Percentiles rank a stretch among this genome's conserved stretches.
These are phyloP conservation scores for Lepidocolaptes lacrymiger DNA, from an alignment of 2,797 vertebrate species.

Conservation along the genomic window DNA sequence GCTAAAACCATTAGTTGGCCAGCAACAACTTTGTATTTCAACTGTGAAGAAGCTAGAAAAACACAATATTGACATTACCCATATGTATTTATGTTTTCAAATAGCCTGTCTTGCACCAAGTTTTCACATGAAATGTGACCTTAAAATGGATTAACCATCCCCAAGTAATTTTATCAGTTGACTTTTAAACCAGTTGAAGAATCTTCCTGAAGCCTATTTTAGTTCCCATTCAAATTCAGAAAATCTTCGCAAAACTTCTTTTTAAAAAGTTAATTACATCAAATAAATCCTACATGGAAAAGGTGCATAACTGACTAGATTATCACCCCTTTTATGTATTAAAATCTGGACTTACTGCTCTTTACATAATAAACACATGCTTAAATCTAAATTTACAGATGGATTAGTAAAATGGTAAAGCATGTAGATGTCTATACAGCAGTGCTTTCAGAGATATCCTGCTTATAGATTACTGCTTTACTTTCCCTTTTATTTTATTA, in stretches of 20 bases:
- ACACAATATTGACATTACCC: not conserved
- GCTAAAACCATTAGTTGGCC: not conserved
- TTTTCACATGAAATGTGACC: not conserved
- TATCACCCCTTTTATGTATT: not conserved
- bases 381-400: not conserved
- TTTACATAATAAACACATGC: not conserved
- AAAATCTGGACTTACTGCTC: not conserved
- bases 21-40: not conserved
- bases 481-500: not conserved
- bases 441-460: not conserved
- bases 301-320: not conserved
- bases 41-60: not conserved
- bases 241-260: not conserved
- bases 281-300: not conserved
- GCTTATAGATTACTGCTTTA: not conserved
- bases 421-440: not conserved
- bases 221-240: not conserved
- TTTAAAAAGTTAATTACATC: not conserved
- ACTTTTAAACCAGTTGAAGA: not conserved
- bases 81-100: not conserved
- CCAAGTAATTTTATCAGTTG: not conserved
- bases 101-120: not conserved
- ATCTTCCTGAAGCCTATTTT: not conserved
- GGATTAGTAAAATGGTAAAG: not conserved
- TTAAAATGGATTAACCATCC: not conserved